Evolutionary conservation across 2,888 invertebrate genomes (phyloP), one percentile per base, ranked within the genome.

Genomic region (Brachylomia viminalis): DNA sequence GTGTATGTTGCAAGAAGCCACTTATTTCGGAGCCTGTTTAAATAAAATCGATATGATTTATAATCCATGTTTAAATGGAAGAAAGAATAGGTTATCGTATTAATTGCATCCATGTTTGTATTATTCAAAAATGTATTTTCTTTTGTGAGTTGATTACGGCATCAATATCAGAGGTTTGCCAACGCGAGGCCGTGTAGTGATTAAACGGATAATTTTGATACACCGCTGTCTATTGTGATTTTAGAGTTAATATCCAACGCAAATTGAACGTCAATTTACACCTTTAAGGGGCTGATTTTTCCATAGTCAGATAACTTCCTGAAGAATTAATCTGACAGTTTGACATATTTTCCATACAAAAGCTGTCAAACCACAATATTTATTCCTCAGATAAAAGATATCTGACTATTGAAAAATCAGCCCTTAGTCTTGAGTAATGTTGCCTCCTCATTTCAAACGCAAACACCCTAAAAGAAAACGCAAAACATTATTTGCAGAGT

Each of bases 1-100:
- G 88, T 83, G 84, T 82, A 82, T 84, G 80, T 82, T 82, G 86
- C 84, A 86, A 86, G 73, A 68, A 75, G 56, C 75, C 72, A 79
- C 85, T 84, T 86, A 84, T 77, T 80, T 84, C 69, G 85, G 77
- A 75, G 76, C 75, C 72, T 80, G 61, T 73, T 68, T 86, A 74
- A 61, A 76, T 71, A 84, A 84, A 82, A 75, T 85, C 61, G 71
- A 72, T 77, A 85, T 77, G 69, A 77, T 73, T 82, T 72, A 77
- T 73, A 83, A 56, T 58, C 49, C 30, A 62, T 56, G 38, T 75
- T 61, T 74, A 66, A 69, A 78, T 80, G 62, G 70, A 72, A 77
- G 70, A 68, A 65, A 59, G 72, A 70, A 80, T 77, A 65, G 73
- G 59, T 54, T 82, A 65, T 67, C 68, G 61, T 66, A 56, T 71